Base-by-base conservation (phyloP, 2,113 vertebrate genomes). In the Cromileptes altivelis region DNA sequence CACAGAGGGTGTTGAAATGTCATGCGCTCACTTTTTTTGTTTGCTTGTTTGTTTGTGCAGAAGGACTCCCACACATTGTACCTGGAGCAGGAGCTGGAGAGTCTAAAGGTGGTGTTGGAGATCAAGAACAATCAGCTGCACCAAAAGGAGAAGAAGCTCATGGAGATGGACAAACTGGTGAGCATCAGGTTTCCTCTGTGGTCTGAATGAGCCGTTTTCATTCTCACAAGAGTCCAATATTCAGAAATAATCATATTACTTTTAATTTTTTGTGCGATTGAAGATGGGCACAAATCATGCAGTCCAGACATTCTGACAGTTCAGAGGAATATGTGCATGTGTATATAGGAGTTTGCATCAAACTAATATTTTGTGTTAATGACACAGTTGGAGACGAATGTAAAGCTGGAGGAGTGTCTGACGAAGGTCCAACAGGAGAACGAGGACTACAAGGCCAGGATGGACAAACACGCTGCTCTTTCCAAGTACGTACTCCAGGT, bases 131-230 rank as follows among this genome's bases (percentile, higher is more conserved):
- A 97, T 82, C 97, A 98, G 80, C 94, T 99, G 8, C 98, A 97
- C 81, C 94, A 97, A 78, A 97, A 98, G 89, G 97, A 99, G 19
- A 92, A 97, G 90, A 98, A 98, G 80, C 85, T 99, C 30, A 97
- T 99, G 96, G 97, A 97, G 83, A 97, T 99, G 96, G 97, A 98
- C 88, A 98, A 97, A 75, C 94, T 98, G 96, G 98, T 99, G 80
- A 67, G 96, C 25, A 25, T 7, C 25, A 12, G 7, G 65, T n/a
- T 40, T 5, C 27, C 6, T 67, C 14, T 30, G 33, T 37, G 6
- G 33, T 37, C 33, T 7, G 33, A 37, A 37, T 1, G 33, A 37
- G 33, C 4, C 33, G 6, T 37, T 37, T 6, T 37, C 6, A n/a
- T 11, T 65, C 3, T 65, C 13, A 45, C 12, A 25, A 45, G 13